Conservation (phyloP, 1,140 invertebrate species). For the Caligus rogercresseyi region DNA sequence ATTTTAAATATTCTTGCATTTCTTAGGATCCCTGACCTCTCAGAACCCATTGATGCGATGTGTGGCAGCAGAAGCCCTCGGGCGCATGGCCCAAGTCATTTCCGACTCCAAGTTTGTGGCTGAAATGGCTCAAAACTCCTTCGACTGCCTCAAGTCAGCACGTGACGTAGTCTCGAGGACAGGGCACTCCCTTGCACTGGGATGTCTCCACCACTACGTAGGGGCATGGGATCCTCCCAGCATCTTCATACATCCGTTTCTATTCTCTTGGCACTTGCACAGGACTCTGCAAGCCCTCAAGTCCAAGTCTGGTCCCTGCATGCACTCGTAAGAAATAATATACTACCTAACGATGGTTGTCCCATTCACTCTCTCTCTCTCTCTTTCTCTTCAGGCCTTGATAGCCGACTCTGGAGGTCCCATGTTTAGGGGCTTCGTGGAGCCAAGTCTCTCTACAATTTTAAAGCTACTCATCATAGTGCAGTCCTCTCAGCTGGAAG, state of each 20-base stretch:
- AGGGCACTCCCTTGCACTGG: constrained; percentile 78
- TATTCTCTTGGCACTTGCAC: constrained; percentile 77
- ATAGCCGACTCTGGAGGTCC: constrained; percentile 94
- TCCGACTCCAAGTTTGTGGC: constrained; percentile 68
- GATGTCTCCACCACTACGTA: constrained; percentile 72
- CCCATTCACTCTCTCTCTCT: too few relatives aligned
- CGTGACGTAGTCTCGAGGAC: constrained; percentile 71
- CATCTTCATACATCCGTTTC: constrained; percentile 83
- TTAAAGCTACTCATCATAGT: constrained; percentile 74
- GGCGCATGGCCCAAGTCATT: constrained; percentile 70
- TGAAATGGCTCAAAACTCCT: constrained; percentile 72
- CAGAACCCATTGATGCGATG: constrained; percentile 68
- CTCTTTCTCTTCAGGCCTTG: constrained; percentile 38
- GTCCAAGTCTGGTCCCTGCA: constrained; percentile 94
- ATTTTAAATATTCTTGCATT: too few relatives aligned
- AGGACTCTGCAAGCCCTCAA: constrained; percentile 70
- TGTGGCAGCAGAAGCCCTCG: constrained; percentile 67
- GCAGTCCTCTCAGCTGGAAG: constrained; percentile 70
- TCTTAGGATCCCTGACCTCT: constrained; percentile 41
- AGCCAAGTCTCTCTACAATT: constrained; percentile 70
- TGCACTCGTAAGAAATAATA: constrained; percentile 39
- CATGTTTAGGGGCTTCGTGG: constrained; percentile 93
- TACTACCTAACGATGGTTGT: too few relatives aligned
- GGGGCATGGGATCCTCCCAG: constrained; percentile 70
- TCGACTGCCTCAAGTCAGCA: constrained; percentile 68